phyloP scores from a whole-genome alignment of 1,140 invertebrate genomes.

The Zaprionus gabonicus region DNA sequence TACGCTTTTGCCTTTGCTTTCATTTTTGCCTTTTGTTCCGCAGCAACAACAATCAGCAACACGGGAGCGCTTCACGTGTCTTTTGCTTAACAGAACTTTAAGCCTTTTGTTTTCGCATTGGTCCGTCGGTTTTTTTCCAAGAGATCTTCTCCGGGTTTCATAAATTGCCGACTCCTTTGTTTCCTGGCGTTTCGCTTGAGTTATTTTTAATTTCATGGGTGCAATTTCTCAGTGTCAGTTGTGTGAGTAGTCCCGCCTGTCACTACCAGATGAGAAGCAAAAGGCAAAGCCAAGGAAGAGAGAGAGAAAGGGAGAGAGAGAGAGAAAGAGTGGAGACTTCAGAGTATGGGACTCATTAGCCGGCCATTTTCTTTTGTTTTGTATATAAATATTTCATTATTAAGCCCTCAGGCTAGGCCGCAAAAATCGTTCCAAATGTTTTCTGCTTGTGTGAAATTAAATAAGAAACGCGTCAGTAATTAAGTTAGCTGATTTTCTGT shows the following conservation, averaged over 20 bases:
- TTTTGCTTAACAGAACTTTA: conserved; percentile 61
- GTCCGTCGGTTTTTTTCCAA: conserved; percentile 7
- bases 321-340: background rate
- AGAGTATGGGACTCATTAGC: conserved; percentile 65
- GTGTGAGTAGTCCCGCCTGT: conserved; percentile 28
- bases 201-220: conserved; percentile 80
- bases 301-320: conserved; percentile 27
- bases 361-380: conserved; percentile 49
- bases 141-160: conserved; percentile 48
- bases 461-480: conserved; percentile 73
- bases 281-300: conserved; percentile 2
- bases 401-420: conserved; percentile 38
- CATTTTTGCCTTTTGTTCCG: conserved; percentile 50
- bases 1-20: conserved; percentile 41
- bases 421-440: conserved; percentile 53
- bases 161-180: conserved; percentile 75
- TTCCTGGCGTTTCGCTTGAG: conserved; percentile 75
- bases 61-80: conserved; percentile 21
- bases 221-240: conserved; percentile 80
- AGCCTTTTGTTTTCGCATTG: conserved; percentile 59
- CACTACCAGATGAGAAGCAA: conserved; percentile 46
- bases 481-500: conserved; percentile 33
- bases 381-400: conserved; percentile 50
- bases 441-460: conserved; percentile 71
- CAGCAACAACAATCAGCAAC: conserved; percentile 1